A percentile compares a stretch with the other conserved stretches of the same genome.
Evolutionary conservation across 2,888 invertebrate genomes (phyloP).

Genomic region (Sarcophaga carnaria): DNA sequence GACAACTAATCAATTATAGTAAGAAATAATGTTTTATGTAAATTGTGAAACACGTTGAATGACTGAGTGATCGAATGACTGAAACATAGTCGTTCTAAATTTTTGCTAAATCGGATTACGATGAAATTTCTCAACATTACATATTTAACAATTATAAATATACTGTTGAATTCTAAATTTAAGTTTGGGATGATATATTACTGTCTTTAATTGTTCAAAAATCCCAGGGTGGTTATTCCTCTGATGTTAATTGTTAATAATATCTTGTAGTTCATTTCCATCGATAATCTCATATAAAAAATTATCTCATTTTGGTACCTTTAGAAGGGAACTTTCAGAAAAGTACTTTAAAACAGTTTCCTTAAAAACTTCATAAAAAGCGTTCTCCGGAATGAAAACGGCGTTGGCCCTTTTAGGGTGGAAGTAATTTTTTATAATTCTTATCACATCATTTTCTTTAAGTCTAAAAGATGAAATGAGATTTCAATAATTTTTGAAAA

Average conservation of each 20-base stretch:
- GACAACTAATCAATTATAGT: too few species aligned
- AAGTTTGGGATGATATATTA: conserved; percentile 13
- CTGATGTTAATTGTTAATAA: conserved; percentile 6
- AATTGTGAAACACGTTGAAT: too few species aligned
- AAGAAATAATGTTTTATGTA: too few species aligned
- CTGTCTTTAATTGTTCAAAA: background rate
- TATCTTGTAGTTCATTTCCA: background rate
- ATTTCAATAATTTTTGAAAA: too few species aligned
- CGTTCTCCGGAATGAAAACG: background rate
- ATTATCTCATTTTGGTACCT: background rate
- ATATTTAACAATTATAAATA: conserved; percentile 6
- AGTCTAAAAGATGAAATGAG: too few species aligned
- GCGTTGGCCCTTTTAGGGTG: background rate
- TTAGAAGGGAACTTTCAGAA: background rate
- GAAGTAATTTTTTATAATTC: background rate
- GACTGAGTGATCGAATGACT: too few species aligned
- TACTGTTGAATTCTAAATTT: background rate
- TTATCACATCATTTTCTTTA: background rate
- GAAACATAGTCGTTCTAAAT: too few species aligned
- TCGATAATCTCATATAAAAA: background rate
- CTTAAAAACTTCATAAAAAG: background rate
- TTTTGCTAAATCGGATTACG: too few species aligned
- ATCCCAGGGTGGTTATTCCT: background rate
- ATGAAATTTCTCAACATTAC: background rate
- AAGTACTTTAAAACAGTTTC: background rate